Evolutionary conservation across 2,888 invertebrate species (phyloP).

Genomic region (Ectemnius cavifrons): DNA sequence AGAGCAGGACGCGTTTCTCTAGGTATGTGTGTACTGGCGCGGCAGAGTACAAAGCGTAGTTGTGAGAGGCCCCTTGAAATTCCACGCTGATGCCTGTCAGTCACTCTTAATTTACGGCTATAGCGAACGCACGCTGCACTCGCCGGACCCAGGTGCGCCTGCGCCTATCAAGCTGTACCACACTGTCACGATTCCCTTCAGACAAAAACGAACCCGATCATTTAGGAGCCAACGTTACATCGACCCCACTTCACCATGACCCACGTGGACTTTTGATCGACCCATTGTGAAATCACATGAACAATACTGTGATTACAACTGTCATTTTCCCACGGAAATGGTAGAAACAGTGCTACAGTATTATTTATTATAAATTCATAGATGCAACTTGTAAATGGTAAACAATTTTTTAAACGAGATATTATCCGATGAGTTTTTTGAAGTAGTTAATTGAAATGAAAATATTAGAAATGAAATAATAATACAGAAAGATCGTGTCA

Average conservation of each 20-base stretch:
- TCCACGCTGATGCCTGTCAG: constrained; percentile 63
- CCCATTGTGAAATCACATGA: no score
- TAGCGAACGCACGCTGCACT: constrained; percentile 46
- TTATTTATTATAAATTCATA: no score
- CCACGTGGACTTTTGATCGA: no score
- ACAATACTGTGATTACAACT: no score
- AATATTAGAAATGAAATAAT: no score
- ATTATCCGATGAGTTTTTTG: no score
- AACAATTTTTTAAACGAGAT: no score
- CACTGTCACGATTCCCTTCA: constrained; percentile 43
- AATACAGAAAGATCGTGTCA: no score
- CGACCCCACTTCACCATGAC: neutral
- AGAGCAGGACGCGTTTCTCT: constrained; percentile 10
- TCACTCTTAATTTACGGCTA: constrained; percentile 63
- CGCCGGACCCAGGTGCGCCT: constrained; percentile 55
- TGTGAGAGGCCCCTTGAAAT: constrained; percentile 59
- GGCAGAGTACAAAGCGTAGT: constrained; percentile 52
- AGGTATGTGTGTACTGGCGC: constrained; percentile 29
- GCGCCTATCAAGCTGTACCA: constrained; percentile 54
- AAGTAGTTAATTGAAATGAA: no score
- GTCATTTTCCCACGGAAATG: no score
- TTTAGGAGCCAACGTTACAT: constrained; percentile 4
- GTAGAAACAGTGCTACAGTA: no score
- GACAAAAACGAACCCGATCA: constrained; percentile 39
- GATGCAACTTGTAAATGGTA: no score